These are phyloP conservation scores for Neoascia interrupta DNA, from an alignment of 2,888 invertebrate species.

Conservation along the genomic window DNA sequence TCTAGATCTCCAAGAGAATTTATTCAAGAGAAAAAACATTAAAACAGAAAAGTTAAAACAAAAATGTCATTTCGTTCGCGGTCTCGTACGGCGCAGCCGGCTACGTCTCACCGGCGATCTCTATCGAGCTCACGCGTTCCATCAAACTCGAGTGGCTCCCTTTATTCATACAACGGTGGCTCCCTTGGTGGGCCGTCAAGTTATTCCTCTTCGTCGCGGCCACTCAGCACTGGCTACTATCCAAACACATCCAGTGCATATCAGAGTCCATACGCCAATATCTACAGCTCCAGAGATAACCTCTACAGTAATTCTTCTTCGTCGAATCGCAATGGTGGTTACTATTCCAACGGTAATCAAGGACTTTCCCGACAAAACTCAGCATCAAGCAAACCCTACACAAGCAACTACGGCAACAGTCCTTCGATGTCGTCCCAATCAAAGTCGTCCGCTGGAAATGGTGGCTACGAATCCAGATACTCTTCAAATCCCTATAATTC, in stretches of 20 bases:
- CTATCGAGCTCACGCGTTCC: constrained; percentile 81
- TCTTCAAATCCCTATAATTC: constrained; percentile 74
- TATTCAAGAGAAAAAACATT: neutral
- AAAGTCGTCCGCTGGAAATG: constrained; percentile 44
- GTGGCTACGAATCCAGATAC: constrained; percentile 75
- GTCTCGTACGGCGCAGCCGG: constrained; percentile 78
- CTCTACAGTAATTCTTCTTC: constrained; percentile 75
- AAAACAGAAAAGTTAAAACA: constrained; percentile 10
- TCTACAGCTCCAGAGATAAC: constrained; percentile 78
- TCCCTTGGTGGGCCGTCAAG: constrained; percentile 57
- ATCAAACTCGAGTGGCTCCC: constrained; percentile 70
- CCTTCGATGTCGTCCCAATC: constrained; percentile 37
- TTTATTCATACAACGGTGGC: constrained; percentile 72
- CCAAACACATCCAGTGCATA: constrained; percentile 73
- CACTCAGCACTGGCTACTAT: constrained; percentile 78
- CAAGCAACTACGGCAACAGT: constrained; percentile 69
- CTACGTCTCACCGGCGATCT: constrained; percentile 80
- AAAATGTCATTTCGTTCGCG: constrained; percentile 79
- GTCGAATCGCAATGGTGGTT: constrained; percentile 72
- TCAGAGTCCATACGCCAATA: constrained; percentile 78
- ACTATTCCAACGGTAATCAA: constrained; percentile 75
- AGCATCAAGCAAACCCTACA: constrained; percentile 37
- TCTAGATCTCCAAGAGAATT: no score
- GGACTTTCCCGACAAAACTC: constrained; percentile 56
- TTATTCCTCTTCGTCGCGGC: constrained; percentile 72